These are phyloP conservation scores for Argentina silus DNA, from an alignment of 2,797 vertebrate species.

Conservation along the genomic window DNA sequence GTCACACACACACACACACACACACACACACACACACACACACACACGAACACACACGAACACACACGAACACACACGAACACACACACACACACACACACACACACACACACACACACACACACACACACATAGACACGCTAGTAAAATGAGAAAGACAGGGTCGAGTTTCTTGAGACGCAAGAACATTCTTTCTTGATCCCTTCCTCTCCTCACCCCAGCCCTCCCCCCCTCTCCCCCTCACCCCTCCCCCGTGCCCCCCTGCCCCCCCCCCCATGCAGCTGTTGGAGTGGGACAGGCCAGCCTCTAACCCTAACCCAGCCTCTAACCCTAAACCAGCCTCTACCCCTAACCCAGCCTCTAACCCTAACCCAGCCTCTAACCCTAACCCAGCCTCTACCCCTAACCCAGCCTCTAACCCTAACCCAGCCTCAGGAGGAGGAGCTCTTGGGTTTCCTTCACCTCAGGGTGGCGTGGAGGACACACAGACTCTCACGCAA, in stretches of 20 bases:
- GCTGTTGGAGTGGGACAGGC: slow-evolving; percentile 53
- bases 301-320: too few relatives aligned
- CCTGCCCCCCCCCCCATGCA: slow-evolving; percentile 38
- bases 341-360: too few relatives aligned
- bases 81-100: slow-evolving; percentile 22
- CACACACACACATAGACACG: background rate
- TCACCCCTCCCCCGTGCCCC: background rate
- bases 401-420: too few relatives aligned
- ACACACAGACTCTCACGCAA: slow-evolving; percentile 17
- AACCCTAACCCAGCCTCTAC: too few relatives aligned
- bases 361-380: too few relatives aligned
- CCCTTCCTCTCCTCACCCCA: slow-evolving; percentile 10
- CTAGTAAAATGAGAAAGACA: slow-evolving; percentile 6
- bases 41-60: background rate
- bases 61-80: slow-evolving; percentile 1
- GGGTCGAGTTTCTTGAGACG: slow-evolving; percentile 44
- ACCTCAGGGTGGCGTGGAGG: slow-evolving; percentile 16
- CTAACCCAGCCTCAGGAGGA: slow-evolving; percentile 28
- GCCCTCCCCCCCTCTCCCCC: background rate
- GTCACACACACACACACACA: slow-evolving; percentile 6
- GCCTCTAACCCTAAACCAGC: too few relatives aligned
- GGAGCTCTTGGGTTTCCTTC: slow-evolving; percentile 51
- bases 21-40: slow-evolving; percentile 2
- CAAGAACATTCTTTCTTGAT: slow-evolving; percentile 36
- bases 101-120: slow-evolving; percentile 11